A percentile compares a stretch with the other conserved stretches of the same genome.
Evolutionary conservation across 2,113 vertebrate species (phyloP).

Genomic region (Sprattus sprattus): DNA sequence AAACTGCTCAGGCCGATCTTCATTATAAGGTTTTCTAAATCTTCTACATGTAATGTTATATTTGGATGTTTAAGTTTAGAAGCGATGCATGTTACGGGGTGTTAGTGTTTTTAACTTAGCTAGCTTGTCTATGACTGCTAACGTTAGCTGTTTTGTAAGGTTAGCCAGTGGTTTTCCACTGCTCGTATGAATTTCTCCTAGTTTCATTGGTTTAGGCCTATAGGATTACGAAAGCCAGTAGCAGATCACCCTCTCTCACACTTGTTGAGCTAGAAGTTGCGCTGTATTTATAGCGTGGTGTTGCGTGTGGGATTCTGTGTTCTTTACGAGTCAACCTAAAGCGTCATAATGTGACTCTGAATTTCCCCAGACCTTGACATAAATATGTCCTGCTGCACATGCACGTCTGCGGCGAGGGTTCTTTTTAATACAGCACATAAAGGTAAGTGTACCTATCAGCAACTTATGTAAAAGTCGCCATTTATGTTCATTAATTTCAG

Average conservation of each 20-base stretch:
- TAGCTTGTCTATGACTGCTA: not conserved
- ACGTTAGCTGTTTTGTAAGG: not conserved
- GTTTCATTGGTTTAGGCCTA: not conserved
- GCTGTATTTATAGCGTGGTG: not conserved
- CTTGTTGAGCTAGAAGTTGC: not conserved
- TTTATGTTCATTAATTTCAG: not conserved
- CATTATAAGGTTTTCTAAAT: not conserved
- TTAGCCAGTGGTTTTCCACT: constrained; percentile 19
- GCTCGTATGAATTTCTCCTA: not conserved
- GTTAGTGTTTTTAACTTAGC: not conserved
- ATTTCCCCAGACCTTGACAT: constrained; percentile 43
- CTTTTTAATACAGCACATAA: constrained; percentile 66
- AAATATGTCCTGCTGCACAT: constrained; percentile 73
- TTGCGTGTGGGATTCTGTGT: not conserved
- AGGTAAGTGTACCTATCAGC: constrained; percentile 56
- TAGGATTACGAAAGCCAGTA: not conserved
- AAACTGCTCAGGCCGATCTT: not conserved
- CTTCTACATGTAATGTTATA: not conserved
- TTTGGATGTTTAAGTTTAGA: not conserved
- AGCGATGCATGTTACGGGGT: not conserved
- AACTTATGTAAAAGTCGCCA: not conserved
- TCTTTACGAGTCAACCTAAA: not conserved
- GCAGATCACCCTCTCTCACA: not conserved
- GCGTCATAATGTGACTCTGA: not conserved
- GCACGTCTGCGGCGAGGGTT: constrained; percentile 67